Conservation (phyloP, 2,888 invertebrate species). For the Lepidocyrtinus sp. region DNA sequence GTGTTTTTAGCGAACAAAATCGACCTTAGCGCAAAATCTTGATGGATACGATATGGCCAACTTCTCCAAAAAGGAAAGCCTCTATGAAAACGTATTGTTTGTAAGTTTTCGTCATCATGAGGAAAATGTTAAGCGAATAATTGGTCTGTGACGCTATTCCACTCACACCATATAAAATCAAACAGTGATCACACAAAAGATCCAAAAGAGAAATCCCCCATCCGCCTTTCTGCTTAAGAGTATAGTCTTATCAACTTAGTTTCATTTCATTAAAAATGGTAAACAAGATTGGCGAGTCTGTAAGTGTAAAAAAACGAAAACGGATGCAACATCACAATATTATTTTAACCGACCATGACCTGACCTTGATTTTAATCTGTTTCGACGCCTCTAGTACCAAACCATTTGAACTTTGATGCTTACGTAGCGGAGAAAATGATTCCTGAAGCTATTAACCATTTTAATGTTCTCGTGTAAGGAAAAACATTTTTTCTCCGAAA, state of each 20-base stretch:
- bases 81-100: too few relatives aligned
- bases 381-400: background rate
- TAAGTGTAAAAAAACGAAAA: constrained; percentile 7
- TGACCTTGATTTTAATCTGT: constrained; percentile 54
- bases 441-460: background rate
- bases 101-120: too few relatives aligned
- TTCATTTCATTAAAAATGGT: background rate
- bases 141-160: too few relatives aligned
- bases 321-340: constrained; percentile 36
- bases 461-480: background rate
- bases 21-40: too few relatives aligned
- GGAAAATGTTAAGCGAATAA: too few relatives aligned
- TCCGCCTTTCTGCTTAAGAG: background rate
- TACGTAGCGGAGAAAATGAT: background rate
- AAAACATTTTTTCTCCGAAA: background rate
- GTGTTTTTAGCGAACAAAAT: too few relatives aligned
- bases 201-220: too few relatives aligned
- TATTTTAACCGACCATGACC: constrained; percentile 52
- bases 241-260: background rate
- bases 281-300: constrained; percentile 21
- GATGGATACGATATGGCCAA: too few relatives aligned
- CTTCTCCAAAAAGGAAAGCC: too few relatives aligned
- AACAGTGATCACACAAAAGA: too few relatives aligned
- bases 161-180: too few relatives aligned
- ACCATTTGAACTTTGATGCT: background rate